Conservation (phyloP, 2,888 invertebrate species). For the Drosophila leonis region DNA sequence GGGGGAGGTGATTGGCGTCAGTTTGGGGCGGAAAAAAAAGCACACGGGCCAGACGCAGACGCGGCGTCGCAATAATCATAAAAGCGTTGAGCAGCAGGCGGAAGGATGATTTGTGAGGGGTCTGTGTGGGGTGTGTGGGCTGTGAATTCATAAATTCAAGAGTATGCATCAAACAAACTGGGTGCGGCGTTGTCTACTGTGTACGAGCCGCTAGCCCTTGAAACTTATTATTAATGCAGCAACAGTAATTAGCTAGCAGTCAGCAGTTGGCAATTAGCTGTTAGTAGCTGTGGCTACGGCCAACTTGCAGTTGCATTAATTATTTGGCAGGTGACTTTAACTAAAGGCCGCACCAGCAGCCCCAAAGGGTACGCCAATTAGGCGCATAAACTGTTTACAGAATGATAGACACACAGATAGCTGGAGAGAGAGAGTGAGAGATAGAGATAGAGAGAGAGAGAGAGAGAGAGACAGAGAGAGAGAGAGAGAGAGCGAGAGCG, state of each 20-base stretch:
- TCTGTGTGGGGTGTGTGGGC: background rate
- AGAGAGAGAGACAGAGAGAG: background rate
- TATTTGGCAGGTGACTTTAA: conserved; percentile 47
- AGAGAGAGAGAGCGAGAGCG: background rate
- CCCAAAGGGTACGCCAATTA: conserved; percentile 62
- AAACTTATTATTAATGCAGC: conserved; percentile 52
- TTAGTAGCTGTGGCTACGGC: conserved; percentile 35
- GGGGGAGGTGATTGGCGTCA: conserved; percentile 57
- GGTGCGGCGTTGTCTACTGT: conserved; percentile 26
- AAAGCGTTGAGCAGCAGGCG: conserved; percentile 52
- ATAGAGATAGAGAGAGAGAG: background rate
- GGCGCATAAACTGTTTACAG: conserved; percentile 60
- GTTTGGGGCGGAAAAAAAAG: conserved; percentile 30
- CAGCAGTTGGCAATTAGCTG: conserved; percentile 37
- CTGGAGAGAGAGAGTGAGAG: background rate
- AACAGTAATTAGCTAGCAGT: conserved; percentile 44
- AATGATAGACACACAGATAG: conserved; percentile 8
- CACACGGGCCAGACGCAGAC: conserved; percentile 69
- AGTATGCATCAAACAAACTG: conserved; percentile 59
- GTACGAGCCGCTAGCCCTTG: background rate
- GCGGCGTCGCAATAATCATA: conserved; percentile 80
- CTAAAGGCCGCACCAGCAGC: conserved; percentile 37
- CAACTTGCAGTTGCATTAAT: conserved; percentile 69
- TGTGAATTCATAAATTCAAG: conserved; percentile 40
- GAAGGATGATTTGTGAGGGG: background rate